Evolutionary conservation across 2,888 invertebrate genomes (phyloP), one percentile per base, ranked within the genome.

Genomic region (Stramonita haemastoma): DNA sequence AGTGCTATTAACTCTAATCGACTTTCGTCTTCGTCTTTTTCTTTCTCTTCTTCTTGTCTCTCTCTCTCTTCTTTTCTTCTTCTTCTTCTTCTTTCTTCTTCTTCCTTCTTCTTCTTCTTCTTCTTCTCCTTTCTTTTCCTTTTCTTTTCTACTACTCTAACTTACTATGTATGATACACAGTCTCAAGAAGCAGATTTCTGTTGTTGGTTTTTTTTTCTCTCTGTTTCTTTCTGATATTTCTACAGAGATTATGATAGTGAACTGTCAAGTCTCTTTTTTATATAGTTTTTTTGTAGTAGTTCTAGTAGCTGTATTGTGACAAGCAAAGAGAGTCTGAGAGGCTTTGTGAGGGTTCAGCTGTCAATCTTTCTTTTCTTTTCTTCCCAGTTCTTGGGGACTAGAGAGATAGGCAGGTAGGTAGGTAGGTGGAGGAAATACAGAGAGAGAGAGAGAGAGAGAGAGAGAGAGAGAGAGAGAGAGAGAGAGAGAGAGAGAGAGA

Each of bases 1-100:
- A 88, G 88, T 86, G 86, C 86, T 36, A 88, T 88, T 83, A 88
- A 26, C 83, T 13, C 36, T 84, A 84, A 88, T 88, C 88, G 88
- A 88, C 88, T 66, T 66, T 56, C 29, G 11, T 85, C 56, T 8
- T 85, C n/a, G 26, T 29, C 29, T 56, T 85, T 15, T 29, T 29
- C 29, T 56, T 26, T 36, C 34, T 32, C 86, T 29, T n/a, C 86
- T 26, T 11, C 57, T 22, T 17, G 29, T 22, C 1, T 19, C 32
- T 19, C 0, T 32, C 36, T 36, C 66, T 70, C 34, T 5, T 22
- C n/a, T n/a, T 36, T 70, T 19, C 26, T 5, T 36, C 29, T 19
- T 36, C 46, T 56, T 56, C 17, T 60, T 22, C 60, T 22, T 60
- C 32, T 15, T 32, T 32, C 15, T 73, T 26, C 4, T 26, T n/a